phyloP scores from a whole-genome alignment of 2,888 invertebrate species.

The Amphipoea lucens region DNA sequence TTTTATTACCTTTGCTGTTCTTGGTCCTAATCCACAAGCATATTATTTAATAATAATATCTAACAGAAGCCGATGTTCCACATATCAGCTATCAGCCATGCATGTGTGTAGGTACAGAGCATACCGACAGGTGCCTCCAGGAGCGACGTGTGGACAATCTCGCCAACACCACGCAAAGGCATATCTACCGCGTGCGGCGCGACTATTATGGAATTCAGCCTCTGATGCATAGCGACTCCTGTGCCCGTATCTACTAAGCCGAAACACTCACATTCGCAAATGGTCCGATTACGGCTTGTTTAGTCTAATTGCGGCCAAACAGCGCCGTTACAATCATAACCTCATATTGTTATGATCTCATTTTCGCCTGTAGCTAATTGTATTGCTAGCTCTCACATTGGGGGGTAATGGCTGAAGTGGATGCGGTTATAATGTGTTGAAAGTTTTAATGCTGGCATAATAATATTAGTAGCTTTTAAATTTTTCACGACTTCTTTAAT shows the following conservation, averaged over 20 bases:
- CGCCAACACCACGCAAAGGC: neutral
- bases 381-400: slow-evolving; percentile 20
- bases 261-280: slow-evolving; percentile 25
- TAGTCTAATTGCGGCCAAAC: slow-evolving; percentile 52
- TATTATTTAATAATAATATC: neutral
- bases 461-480: neutral
- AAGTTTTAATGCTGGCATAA: slow-evolving; percentile 30
- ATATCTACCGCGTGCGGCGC: neutral
- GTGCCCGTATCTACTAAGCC: neutral
- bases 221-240: neutral
- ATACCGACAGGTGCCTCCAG: neutral
- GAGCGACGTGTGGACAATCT: neutral
- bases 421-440: slow-evolving; percentile 23
- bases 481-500: neutral
- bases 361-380: slow-evolving; percentile 49
- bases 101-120: neutral
- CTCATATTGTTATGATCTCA: slow-evolving; percentile 56
- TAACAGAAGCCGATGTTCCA: neutral
- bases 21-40: neutral
- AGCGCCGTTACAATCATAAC: slow-evolving; percentile 29
- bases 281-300: slow-evolving; percentile 50
- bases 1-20: neutral
- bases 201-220: neutral
- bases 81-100: neutral
- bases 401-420: slow-evolving; percentile 23